phyloP scores from a whole-genome alignment of 1,140 invertebrate genomes.

The Ridgeia piscesae region DNA sequence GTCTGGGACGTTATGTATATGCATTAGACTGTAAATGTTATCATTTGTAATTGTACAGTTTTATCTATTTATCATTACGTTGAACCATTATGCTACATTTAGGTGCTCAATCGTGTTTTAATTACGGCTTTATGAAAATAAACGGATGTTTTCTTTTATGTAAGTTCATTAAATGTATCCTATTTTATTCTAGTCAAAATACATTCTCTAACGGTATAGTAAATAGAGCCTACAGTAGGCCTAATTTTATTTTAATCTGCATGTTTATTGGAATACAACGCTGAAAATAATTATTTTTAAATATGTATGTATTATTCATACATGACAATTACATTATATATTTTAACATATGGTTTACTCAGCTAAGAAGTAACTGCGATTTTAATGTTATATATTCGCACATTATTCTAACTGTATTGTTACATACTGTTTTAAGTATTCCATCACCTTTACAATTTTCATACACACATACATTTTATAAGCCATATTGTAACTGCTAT shows the following conservation, averaged over 20 bases:
- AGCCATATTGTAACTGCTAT: not conserved
- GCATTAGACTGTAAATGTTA: not conserved
- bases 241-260: not conserved
- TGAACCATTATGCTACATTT: not conserved
- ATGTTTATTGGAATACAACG: not conserved
- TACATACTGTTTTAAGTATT: not conserved
- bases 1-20: not conserved
- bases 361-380: not conserved
- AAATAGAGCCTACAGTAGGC: no score
- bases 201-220: not conserved
- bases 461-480: not conserved
- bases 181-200: not conserved
- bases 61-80: not conserved
- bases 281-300: not conserved
- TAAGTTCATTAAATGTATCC: not conserved
- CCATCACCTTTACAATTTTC: not conserved
- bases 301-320: not conserved
- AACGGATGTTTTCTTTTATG: not conserved
- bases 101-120: not conserved
- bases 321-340: not conserved
- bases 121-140: not conserved
- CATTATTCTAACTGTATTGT: not conserved
- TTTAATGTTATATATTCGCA: not conserved
- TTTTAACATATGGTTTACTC: not conserved
- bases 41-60: no score